Evolutionary conservation across 2,113 vertebrate species (phyloP).

Genomic region (Brachyhypopomus occidentalis): DNA sequence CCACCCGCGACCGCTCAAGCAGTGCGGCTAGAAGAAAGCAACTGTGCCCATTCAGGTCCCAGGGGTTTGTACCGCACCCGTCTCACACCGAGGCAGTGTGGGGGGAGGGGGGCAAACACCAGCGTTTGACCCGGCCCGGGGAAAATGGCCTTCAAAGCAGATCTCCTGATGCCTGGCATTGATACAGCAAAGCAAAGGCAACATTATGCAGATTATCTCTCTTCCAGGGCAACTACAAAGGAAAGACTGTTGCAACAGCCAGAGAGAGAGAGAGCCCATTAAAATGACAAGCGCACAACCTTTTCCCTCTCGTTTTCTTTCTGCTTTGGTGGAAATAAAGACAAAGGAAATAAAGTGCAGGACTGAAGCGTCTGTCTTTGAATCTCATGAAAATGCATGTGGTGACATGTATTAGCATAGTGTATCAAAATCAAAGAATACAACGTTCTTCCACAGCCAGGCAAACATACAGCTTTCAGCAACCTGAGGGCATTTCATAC

Average conservation of each 20-base stretch:
- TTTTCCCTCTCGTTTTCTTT: conserved; percentile 26
- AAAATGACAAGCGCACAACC: conserved; percentile 45
- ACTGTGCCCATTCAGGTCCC: conserved; percentile 42
- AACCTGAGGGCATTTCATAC: conserved; percentile 22
- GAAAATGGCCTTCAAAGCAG: conserved; percentile 53
- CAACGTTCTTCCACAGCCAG: neutral
- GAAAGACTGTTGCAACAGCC: conserved; percentile 50
- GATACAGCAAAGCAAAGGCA: conserved; percentile 42
- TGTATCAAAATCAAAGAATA: conserved; percentile 29
- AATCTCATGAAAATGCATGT: conserved; percentile 42
- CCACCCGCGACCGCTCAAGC: conserved; percentile 16
- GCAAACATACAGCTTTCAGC: conserved; percentile 14
- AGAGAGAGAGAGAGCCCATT: conserved; percentile 46
- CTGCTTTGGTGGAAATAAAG: conserved; percentile 45
- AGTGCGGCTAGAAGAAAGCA: conserved; percentile 42
- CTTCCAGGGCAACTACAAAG: conserved; percentile 54
- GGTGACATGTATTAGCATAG: conserved; percentile 22
- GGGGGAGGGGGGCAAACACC: conserved; percentile 33
- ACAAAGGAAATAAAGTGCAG: conserved; percentile 27
- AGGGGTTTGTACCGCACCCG: conserved; percentile 41
- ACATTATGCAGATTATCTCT: conserved; percentile 56
- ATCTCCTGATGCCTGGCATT: conserved; percentile 54
- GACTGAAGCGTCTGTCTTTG: conserved; percentile 24
- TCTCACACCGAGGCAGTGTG: conserved; percentile 39
- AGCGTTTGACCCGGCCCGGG: conserved; percentile 40